Conservation (phyloP, 2,797 vertebrate genomes). For the Bovichtus variegatus region DNA sequence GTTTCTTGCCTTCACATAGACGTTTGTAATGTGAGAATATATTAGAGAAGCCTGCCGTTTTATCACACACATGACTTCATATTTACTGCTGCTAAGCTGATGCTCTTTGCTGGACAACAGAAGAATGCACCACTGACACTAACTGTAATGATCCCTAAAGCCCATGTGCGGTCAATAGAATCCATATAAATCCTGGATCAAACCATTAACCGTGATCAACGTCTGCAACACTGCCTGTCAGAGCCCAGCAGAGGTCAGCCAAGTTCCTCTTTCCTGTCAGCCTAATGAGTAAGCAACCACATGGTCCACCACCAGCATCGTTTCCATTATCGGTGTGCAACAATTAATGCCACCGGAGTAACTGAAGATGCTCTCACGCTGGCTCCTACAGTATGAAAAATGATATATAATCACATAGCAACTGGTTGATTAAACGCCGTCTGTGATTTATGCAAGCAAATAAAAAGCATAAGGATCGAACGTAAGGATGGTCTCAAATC, state of each 20-base stretch:
- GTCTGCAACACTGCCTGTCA: slow-evolving; percentile 60
- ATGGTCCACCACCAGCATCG: slow-evolving; percentile 41
- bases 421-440: slow-evolving; percentile 14
- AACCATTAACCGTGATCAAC: slow-evolving; percentile 46
- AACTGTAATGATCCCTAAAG: slow-evolving; percentile 26
- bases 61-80: no score
- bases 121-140: slow-evolving; percentile 1
- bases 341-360: slow-evolving; percentile 37
- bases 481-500: neutral
- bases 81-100: neutral
- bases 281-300: slow-evolving; percentile 43
- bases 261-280: slow-evolving; percentile 68
- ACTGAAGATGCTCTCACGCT: slow-evolving; percentile 8
- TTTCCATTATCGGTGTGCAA: slow-evolving; percentile 36
- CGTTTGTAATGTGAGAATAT: neutral
- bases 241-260: slow-evolving; percentile 83
- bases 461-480: neutral
- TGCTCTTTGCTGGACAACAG: slow-evolving; percentile 2
- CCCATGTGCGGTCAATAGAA: neutral
- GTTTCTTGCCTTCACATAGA: neutral
- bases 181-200: slow-evolving; percentile 26
- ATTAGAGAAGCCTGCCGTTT: neutral
- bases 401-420: slow-evolving; percentile 32
- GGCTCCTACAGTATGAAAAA: neutral
- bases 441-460: slow-evolving; percentile 29